These are phyloP conservation scores for Parazoanthus darwini DNA, from an alignment of 92 coral and sea anemone species.

Conservation along the genomic window DNA sequence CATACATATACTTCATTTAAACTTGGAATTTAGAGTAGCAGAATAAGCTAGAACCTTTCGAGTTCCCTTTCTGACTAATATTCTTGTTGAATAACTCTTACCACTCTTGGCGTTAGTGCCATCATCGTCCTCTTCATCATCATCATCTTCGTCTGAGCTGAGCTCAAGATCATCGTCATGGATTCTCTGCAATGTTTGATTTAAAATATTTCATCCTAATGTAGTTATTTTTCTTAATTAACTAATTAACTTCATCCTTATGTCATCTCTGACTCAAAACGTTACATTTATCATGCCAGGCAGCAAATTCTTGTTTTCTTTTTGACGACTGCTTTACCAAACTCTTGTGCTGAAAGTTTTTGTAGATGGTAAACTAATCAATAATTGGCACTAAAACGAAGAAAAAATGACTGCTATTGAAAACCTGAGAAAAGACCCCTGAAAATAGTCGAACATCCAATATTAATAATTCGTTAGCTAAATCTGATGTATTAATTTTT, in stretches of 20 bases:
- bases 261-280: neutral
- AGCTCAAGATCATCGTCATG: conserved; percentile 78
- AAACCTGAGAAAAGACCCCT: too few species aligned
- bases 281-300: neutral
- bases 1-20: neutral
- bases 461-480: too few species aligned
- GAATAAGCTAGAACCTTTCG: neutral
- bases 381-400: too few species aligned
- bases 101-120: conserved; percentile 34
- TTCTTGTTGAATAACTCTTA: conserved; percentile 2
- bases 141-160: conserved; percentile 74
- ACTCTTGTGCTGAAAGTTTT: too few species aligned
- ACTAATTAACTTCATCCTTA: neutral
- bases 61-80: too few species aligned
- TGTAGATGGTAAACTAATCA: too few species aligned
- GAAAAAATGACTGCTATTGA: too few species aligned
- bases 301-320: neutral
- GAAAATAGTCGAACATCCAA: too few species aligned
- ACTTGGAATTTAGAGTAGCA: neutral
- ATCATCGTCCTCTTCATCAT: conserved; percentile 72
- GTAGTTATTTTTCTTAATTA: too few species aligned
- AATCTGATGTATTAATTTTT: too few species aligned
- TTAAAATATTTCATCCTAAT: neutral
- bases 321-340: neutral
- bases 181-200: conserved; percentile 65